Evolutionary conservation across 2,888 invertebrate species (phyloP), one percentile per base, ranked within the genome.

Genomic region (Caenorhabditis drosophilae): DNA sequence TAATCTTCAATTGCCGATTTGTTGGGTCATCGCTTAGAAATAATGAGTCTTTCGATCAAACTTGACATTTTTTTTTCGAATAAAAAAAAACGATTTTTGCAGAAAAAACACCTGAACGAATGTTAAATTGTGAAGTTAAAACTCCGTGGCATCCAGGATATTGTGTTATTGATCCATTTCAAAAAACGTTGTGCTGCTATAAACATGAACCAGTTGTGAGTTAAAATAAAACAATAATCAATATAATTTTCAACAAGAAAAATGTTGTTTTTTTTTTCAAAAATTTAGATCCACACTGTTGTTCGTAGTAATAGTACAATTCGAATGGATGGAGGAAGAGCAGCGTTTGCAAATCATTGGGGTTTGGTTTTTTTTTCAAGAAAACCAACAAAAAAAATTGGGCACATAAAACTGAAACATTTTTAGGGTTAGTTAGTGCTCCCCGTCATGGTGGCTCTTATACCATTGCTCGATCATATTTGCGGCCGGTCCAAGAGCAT

Each of bases 51-150:
- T 36, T 16, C n/a, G 12, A n/a, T 36, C n/a, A n/a, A 36, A 36
- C 12, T 36, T 36, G 4, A n/a, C 36, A 36, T 36, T 40, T 40
- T 18, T 18, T 3, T 40, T 40, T 3, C 18, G 20, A 40, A 40
- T 12, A 31, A 31, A 12, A 31, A n/a, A n/a, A n/a, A n/a, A n/a
- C n/a, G n/a, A 49, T 38, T 23, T 2, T 50, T 40, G 18, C 52
- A 64, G 64, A 64, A 41, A 59, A 50, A 44, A 44, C 31, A 20
- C 64, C 64, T 34, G 20, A 20, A 42, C 48, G 44, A 20, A 64
- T 64, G 64, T 59, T 64, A 49, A 55, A 55, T 22, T 51, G 48
- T 35, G 64, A 64, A 42, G 64, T 64, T 4, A 64, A 64, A 6
- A 34, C 50, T 22, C 64, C 64, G 18, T 64, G 64, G 64, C 64